phyloP scores from a whole-genome alignment of 2,797 vertebrate genomes.

The Neoniphon sammara region DNA sequence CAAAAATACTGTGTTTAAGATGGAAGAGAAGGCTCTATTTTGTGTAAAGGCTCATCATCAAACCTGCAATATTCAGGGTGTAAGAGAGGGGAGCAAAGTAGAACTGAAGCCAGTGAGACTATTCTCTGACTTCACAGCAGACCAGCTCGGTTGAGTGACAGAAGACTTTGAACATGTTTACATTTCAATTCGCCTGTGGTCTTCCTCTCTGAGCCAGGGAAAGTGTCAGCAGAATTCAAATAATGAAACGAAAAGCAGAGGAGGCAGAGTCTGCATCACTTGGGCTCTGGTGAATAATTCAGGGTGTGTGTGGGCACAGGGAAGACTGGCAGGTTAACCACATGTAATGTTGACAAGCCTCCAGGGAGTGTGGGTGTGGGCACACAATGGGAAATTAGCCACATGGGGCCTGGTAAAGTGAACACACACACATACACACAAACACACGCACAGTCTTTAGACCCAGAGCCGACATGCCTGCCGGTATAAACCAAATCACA shows the following conservation, averaged over 20 bases:
- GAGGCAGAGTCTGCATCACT: constrained; percentile 33
- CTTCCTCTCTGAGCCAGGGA: constrained; percentile 27
- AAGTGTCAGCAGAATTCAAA: constrained; percentile 48
- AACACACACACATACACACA: constrained; percentile 5
- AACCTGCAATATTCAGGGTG: constrained; percentile 33
- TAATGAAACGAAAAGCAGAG: constrained; percentile 36
- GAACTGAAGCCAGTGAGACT: constrained; percentile 44
- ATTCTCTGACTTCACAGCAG: constrained; percentile 37
- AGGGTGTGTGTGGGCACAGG: constrained; percentile 21
- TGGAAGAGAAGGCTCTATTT: constrained; percentile 13
- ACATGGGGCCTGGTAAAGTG: no score
- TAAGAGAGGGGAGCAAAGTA: background rate
- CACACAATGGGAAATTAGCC: background rate
- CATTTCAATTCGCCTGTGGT: constrained; percentile 52
- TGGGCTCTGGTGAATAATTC: constrained; percentile 45
- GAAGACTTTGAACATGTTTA: constrained; percentile 63
- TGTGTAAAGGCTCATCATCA: constrained; percentile 37
- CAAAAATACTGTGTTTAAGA: background rate
- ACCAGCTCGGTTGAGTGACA: constrained; percentile 41
- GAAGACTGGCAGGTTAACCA: constrained; percentile 41
- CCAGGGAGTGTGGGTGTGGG: background rate
- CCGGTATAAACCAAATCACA: background rate
- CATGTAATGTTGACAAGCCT: constrained; percentile 29
- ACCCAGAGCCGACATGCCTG: background rate
- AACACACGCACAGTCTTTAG: constrained; percentile 1